These are phyloP conservation scores for Parnassius apollo DNA, from an alignment of 2,888 invertebrate species.

Conservation along the genomic window DNA sequence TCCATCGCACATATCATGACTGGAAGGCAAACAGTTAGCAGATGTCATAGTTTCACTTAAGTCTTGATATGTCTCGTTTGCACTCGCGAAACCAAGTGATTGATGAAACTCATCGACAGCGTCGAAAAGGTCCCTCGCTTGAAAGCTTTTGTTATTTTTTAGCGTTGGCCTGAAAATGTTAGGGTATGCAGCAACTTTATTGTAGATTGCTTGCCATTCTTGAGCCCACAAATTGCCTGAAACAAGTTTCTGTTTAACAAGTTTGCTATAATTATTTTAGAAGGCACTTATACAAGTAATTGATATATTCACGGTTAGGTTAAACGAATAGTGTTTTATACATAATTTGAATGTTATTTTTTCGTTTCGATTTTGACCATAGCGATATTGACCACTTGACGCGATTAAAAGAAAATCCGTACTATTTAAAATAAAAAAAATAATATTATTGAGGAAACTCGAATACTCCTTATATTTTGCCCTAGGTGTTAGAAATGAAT, in stretches of 20 bases:
- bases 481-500: too few relatives aligned
- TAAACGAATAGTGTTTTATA: too few relatives aligned
- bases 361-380: too few relatives aligned
- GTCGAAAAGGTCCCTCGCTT: conserved; percentile 77
- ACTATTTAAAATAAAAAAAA: too few relatives aligned
- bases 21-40: conserved; percentile 84
- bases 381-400: too few relatives aligned
- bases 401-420: too few relatives aligned
- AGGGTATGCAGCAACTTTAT: conserved; percentile 75
- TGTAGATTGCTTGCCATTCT: conserved; percentile 78
- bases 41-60: conserved; percentile 81
- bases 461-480: too few relatives aligned
- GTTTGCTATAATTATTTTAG: conserved; percentile 20
- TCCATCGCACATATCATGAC: conserved; percentile 86
- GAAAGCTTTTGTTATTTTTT: conserved; percentile 61
- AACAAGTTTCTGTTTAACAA: conserved; percentile 30
- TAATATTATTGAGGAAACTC: too few relatives aligned
- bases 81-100: conserved; percentile 82
- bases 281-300: conserved; percentile 26
- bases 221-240: conserved; percentile 86
- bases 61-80: conserved; percentile 81
- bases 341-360: too few relatives aligned
- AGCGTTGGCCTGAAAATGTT: conserved; percentile 76
- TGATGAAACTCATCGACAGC: conserved; percentile 82
- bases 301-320: too few relatives aligned